These are phyloP conservation scores for Stenchaetothrips biformis DNA, from an alignment of 2,888 invertebrate genomes.

Conservation along the genomic window DNA sequence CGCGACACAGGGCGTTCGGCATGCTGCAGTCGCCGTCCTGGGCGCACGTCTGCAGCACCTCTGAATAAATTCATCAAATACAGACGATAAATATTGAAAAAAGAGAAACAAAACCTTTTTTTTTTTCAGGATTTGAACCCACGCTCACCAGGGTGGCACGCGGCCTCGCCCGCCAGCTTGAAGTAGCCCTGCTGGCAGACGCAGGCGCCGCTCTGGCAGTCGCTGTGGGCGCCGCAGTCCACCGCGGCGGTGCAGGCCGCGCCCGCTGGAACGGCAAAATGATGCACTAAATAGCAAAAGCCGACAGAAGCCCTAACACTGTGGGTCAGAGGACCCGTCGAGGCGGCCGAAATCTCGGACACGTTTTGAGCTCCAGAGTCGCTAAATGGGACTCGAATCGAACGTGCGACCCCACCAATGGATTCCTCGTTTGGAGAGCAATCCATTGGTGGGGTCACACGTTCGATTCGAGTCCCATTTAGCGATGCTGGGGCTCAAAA, in stretches of 20 bases:
- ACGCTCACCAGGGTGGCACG: slow-evolving; percentile 41
- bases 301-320: no score
- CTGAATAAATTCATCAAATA: slow-evolving; percentile 34
- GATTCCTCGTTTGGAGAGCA: no score
- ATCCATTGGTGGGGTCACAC: no score
- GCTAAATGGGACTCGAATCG: no score
- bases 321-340: no score
- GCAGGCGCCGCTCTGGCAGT: slow-evolving; percentile 39
- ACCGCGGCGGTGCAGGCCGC: slow-evolving; percentile 35
- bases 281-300: no score
- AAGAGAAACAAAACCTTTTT: no score
- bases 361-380: no score
- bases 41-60: slow-evolving; percentile 41
- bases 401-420: no score
- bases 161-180: slow-evolving; percentile 27
- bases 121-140: background rate
- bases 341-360: no score
- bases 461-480: no score
- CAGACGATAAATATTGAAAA: background rate
- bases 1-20: slow-evolving; percentile 38
- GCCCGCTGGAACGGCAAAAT: slow-evolving; percentile 27
- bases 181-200: slow-evolving; percentile 39
- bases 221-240: slow-evolving; percentile 39
- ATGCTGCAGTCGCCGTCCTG: slow-evolving; percentile 32
- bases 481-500: no score